Conservation (phyloP, 2,113 vertebrate species). For the cat (Felis catus) region DNA sequence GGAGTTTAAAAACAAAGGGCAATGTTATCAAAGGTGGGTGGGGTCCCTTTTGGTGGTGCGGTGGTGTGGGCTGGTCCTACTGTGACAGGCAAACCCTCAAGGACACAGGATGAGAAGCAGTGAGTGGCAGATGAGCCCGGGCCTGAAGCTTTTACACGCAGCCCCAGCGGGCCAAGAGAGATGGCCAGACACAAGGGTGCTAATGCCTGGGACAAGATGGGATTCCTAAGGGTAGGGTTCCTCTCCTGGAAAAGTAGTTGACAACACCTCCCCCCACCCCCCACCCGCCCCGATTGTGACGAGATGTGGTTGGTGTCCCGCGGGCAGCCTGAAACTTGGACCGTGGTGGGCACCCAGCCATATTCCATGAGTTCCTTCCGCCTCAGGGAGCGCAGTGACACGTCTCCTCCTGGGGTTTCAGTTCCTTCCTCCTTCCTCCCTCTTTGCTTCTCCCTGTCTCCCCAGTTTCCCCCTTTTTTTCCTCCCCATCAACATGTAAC, state of each 20-base stretch:
- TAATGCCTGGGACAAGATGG: background rate
- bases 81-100: background rate
- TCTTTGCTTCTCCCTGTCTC: too few relatives aligned
- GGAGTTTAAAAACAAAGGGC: conserved; percentile 14
- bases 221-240: background rate
- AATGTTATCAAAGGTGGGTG: background rate
- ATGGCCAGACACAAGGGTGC: background rate
- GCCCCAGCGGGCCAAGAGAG: background rate
- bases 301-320: background rate
- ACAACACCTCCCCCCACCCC: background rate
- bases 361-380: background rate
- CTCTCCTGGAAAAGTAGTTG: background rate
- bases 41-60: background rate
- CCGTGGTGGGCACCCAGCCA: background rate
- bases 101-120: background rate
- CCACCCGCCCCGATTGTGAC: background rate
- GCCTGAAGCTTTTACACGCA: fast-evolving
- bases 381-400: background rate
- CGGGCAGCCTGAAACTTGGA: background rate
- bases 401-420: background rate
- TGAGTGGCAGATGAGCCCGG: fast-evolving
- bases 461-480: background rate
- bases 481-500: background rate
- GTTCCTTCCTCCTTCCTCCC: background rate
- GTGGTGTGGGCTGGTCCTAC: background rate